A percentile compares a stretch with the other conserved stretches of the same genome.
Conservation (phyloP, 2,797 vertebrate species). For the Hyperoplus immaculatus region DNA sequence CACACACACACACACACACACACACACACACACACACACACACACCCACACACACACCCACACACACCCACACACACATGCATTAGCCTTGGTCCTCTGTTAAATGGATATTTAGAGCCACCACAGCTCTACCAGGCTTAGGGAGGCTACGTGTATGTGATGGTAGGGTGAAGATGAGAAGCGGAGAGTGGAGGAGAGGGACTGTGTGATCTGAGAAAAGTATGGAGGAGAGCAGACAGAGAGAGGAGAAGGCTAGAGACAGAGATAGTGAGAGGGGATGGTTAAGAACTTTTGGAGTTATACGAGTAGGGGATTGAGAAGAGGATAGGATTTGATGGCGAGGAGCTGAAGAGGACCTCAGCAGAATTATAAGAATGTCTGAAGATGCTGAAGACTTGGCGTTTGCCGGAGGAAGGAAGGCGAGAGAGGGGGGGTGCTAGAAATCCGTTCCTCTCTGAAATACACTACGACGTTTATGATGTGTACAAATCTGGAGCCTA, state of each 20-base stretch:
- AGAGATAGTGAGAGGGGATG: constrained; percentile 37
- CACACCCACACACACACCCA: constrained; percentile 23
- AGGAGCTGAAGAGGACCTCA: constrained; percentile 13
- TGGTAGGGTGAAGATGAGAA: constrained; percentile 47
- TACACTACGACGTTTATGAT: constrained; percentile 68
- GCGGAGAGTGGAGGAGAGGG: constrained; percentile 6
- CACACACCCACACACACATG: constrained; percentile 32
- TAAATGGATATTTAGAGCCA: constrained; percentile 44
- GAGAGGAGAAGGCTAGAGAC: constrained; percentile 33
- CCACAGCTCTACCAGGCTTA: constrained; percentile 25
- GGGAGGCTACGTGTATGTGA: constrained; percentile 33
- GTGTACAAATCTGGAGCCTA: constrained; percentile 69
- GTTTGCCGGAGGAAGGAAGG: constrained; percentile 36
- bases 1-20: constrained; percentile 31
- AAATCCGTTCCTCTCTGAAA: constrained; percentile 58
- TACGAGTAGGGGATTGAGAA: constrained; percentile 30
- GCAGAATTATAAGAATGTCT: constrained; percentile 41
- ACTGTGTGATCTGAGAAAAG: constrained; percentile 40
- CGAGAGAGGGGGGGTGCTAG: constrained; percentile 25
- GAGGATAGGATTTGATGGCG: constrained; percentile 45
- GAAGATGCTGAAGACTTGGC: constrained; percentile 38
- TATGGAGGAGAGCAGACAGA: constrained; percentile 31
- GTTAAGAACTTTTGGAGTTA: constrained; percentile 55
- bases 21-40: constrained; percentile 34
- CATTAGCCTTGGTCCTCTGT: constrained; percentile 44